phyloP scores from a whole-genome alignment of 2,113 vertebrate genomes.

The Rhinolophus sinicus region DNA sequence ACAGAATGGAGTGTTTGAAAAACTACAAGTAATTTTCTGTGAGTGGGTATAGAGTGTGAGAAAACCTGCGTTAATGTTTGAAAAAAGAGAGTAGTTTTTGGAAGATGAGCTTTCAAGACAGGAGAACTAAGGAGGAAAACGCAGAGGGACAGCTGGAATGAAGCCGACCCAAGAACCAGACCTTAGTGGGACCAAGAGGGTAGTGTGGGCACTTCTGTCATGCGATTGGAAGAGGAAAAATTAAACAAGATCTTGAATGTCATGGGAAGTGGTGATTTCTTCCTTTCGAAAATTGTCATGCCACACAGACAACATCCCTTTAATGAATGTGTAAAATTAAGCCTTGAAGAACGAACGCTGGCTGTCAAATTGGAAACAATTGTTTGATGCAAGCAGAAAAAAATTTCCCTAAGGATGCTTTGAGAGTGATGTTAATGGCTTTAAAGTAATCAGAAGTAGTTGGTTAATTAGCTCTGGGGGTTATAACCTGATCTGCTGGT shows the following conservation, averaged over 20 bases:
- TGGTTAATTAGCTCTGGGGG: slow-evolving; percentile 33
- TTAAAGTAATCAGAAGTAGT: slow-evolving; percentile 44
- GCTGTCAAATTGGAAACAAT: slow-evolving; percentile 38
- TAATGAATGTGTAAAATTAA: neutral
- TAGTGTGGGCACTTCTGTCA: neutral
- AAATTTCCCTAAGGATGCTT: neutral
- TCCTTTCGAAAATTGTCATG: neutral
- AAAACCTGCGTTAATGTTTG: neutral
- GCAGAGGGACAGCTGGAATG: neutral
- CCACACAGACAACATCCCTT: neutral
- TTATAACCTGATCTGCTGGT: neutral
- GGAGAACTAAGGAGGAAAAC: neutral
- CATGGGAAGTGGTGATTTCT: neutral
- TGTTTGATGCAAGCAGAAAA: neutral
- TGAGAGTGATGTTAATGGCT: neutral
- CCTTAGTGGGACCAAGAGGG: neutral
- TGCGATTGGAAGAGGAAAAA: neutral
- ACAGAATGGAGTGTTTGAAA: neutral
- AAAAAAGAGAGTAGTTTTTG: neutral
- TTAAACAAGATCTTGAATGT: neutral
- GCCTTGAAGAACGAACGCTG: slow-evolving; percentile 13
- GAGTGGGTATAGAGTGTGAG: neutral
- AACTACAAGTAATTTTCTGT: neutral
- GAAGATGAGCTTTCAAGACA: neutral
- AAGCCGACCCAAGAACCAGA: neutral